These are phyloP conservation scores for Athene cunicularia DNA, from an alignment of 2,113 vertebrate genomes.

Conservation along the genomic window DNA sequence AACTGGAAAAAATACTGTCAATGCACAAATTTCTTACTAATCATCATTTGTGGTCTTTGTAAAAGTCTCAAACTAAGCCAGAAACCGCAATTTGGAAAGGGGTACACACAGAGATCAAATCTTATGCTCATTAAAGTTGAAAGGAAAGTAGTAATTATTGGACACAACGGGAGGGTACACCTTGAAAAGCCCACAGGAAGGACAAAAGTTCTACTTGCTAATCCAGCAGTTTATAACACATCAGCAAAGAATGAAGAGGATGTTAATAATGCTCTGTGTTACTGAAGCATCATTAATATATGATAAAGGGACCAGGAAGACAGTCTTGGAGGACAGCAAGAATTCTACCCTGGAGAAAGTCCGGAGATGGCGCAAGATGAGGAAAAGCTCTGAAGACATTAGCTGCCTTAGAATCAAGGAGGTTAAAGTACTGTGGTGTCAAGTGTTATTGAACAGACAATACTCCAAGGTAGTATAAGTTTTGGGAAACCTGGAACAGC, in stretches of 20 bases:
- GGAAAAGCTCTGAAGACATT: background rate
- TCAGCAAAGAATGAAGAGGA: background rate
- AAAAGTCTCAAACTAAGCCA: background rate
- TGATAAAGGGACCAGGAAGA: background rate
- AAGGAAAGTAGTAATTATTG: background rate
- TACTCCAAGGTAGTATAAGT: background rate
- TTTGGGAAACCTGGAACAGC: background rate
- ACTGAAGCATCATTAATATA: background rate
- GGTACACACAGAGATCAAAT: rapidly evolving
- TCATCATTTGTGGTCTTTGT: background rate
- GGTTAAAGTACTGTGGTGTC: background rate
- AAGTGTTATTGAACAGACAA: background rate
- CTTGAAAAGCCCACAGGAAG: background rate
- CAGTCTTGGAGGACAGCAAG: background rate
- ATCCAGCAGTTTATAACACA: background rate
- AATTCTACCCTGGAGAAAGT: background rate
- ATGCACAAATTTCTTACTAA: background rate
- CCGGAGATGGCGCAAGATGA: background rate
- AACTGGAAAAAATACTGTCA: background rate
- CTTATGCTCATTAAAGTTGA: background rate
- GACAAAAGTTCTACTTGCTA: background rate
- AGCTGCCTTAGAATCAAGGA: background rate
- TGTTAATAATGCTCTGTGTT: background rate
- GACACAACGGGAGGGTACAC: background rate
- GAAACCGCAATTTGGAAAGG: background rate